A percentile compares a stretch with the other conserved stretches of the same genome.
Conservation (phyloP, 2,113 vertebrate species). For the Tylochromis polylepis region DNA sequence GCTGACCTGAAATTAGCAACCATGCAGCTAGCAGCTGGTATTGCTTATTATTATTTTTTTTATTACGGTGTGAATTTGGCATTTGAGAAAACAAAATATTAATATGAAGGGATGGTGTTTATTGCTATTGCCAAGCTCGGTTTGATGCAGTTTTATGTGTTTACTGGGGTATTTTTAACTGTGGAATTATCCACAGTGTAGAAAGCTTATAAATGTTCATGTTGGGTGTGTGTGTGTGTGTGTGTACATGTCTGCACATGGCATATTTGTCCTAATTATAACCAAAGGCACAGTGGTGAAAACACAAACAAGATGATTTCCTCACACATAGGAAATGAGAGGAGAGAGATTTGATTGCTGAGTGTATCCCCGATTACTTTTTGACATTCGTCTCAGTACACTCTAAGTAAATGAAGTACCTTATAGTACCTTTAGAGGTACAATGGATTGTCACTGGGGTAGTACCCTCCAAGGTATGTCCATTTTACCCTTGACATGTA, state of each 20-base stretch:
- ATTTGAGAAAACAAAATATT: background rate
- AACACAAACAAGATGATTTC: constrained; percentile 9
- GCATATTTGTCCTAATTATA: constrained; percentile 51
- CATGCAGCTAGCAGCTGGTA: constrained; percentile 1
- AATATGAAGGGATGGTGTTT: background rate
- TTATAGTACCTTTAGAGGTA: background rate
- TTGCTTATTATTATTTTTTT: background rate
- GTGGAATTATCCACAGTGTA: constrained; percentile 4
- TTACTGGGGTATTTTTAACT: constrained; percentile 29
- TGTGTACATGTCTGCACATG: background rate
- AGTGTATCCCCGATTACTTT: constrained; percentile 1
- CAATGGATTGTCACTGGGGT: background rate
- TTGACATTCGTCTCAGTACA: background rate
- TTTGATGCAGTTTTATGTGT: constrained; percentile 20
- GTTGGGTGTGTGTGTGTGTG: background rate
- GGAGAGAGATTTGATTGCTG: background rate
- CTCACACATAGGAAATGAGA: background rate
- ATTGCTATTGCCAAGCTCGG: constrained; percentile 1
- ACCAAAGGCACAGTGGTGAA: background rate
- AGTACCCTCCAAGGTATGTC: background rate
- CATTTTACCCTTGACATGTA: background rate
- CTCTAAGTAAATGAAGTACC: background rate
- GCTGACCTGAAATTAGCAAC: constrained; percentile 1
- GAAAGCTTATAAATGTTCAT: background rate
- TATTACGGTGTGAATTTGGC: background rate